Evolutionary conservation across 2,888 invertebrate species (phyloP).

Genomic region (Drosophila koepferae): DNA sequence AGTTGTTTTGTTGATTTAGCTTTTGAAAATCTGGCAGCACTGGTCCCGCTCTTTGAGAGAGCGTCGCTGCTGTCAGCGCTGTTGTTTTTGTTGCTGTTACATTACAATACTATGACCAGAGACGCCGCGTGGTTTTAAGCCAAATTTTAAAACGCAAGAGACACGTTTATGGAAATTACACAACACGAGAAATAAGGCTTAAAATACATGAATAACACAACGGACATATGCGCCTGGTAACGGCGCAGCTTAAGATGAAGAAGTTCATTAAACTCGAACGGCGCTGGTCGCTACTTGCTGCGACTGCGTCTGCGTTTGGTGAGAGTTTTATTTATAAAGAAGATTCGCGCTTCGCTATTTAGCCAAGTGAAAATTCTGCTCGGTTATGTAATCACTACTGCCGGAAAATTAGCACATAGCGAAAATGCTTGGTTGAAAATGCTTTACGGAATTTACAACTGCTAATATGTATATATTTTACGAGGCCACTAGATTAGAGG

Average conservation of each 20-base stretch:
- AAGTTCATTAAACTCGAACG: slow-evolving; percentile 53
- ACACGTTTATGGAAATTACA: slow-evolving; percentile 54
- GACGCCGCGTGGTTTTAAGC: slow-evolving; percentile 55
- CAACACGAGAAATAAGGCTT: slow-evolving; percentile 14
- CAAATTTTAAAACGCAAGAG: slow-evolving; percentile 37
- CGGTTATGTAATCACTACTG: slow-evolving; percentile 59
- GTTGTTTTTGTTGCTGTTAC: slow-evolving; percentile 49
- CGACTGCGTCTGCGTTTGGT: slow-evolving; percentile 38
- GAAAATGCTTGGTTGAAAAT: slow-evolving; percentile 4
- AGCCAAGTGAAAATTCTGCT: slow-evolving; percentile 56
- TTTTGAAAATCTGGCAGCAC: slow-evolving; percentile 8
- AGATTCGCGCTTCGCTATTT: slow-evolving; percentile 63
- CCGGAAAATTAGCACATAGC: slow-evolving; percentile 55
- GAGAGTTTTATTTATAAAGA: slow-evolving; percentile 61
- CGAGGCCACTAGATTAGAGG: slow-evolving; percentile 4
- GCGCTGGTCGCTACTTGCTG: slow-evolving; percentile 14
- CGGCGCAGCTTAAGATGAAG: slow-evolving; percentile 7
- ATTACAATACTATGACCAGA: slow-evolving; percentile 60
- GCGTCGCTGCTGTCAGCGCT: slow-evolving; percentile 9
- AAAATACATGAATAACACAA: slow-evolving; percentile 19
- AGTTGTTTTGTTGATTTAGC: not conserved
- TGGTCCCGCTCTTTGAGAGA: slow-evolving; percentile 27
- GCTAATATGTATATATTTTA: slow-evolving; percentile 12
- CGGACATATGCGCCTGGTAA: slow-evolving; percentile 15
- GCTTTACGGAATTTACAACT: slow-evolving; percentile 16